Conservation (phyloP, 1,140 invertebrate species). For the Arctopsyche grandis region DNA sequence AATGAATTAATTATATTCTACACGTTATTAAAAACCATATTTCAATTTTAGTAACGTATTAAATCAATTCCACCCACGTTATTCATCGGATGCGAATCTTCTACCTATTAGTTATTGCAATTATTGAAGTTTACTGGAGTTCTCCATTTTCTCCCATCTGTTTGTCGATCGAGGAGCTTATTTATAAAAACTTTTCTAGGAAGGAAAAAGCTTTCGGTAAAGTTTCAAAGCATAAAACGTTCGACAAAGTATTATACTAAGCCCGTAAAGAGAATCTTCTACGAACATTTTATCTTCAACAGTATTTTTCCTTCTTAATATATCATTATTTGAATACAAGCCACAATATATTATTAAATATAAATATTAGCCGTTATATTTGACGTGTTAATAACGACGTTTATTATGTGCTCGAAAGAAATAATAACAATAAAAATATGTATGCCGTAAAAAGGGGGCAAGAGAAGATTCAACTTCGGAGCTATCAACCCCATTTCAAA, state of each 20-base stretch:
- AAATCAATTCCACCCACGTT: no score
- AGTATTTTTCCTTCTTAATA: background rate
- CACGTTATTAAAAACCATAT: no score
- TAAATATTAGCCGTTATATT: background rate
- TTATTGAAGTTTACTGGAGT: no score
- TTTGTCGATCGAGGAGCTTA: background rate
- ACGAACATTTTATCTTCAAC: background rate
- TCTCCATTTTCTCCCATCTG: background rate
- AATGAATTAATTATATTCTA: no score
- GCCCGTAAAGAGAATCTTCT: background rate
- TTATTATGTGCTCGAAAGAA: background rate
- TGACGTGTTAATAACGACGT: constrained; percentile 13
- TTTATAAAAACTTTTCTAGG: background rate
- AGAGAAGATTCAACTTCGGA: background rate
- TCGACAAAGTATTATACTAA: background rate
- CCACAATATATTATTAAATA: no score
- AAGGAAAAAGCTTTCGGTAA: constrained; percentile 5
- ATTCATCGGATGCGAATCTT: no score
- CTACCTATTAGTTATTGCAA: no score
- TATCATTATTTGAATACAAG: background rate
- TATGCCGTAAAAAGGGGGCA: background rate
- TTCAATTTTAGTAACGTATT: no score
- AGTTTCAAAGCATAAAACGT: background rate
- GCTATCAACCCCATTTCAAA: background rate
- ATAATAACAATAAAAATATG: no score